phyloP scores from a whole-genome alignment of 2,888 invertebrate genomes.

The Beris morrisii region DNA sequence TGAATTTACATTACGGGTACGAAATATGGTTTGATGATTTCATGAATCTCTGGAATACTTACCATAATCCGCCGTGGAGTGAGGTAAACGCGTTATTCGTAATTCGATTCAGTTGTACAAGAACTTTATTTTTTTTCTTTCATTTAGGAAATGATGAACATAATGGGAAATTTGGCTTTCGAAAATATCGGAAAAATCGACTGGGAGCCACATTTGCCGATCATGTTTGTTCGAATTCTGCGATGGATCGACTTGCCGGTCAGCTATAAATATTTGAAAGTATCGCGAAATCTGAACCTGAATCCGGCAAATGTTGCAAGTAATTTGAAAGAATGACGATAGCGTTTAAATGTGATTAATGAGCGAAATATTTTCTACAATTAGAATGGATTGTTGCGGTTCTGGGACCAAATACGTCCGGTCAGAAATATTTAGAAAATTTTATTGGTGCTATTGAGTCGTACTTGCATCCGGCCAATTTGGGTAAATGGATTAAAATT shows the following conservation, averaged over 20 bases:
- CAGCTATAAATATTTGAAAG: conserved; percentile 68
- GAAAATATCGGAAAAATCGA: conserved; percentile 81
- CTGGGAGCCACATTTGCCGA: conserved; percentile 82
- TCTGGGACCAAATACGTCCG: conserved; percentile 68
- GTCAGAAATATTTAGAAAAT: conserved; percentile 73
- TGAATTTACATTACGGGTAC: conserved; percentile 68
- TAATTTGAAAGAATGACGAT: conserved; percentile 21
- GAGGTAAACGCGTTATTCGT: conserved; percentile 30
- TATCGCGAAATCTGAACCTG: conserved; percentile 60
- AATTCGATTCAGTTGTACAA: neutral
- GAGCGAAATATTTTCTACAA: conserved; percentile 4
- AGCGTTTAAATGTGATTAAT: neutral
- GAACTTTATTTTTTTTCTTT: conserved; percentile 40
- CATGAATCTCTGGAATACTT: conserved; percentile 75
- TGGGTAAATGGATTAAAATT: conserved; percentile 75
- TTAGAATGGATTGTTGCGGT: conserved; percentile 62
- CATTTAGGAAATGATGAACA: conserved; percentile 67
- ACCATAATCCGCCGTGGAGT: conserved; percentile 65
- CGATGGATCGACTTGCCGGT: conserved; percentile 79
- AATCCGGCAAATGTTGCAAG: conserved; percentile 38
- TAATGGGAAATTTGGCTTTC: conserved; percentile 73
- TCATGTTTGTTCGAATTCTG: conserved; percentile 73
- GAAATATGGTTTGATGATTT: conserved; percentile 80
- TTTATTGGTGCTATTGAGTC: conserved; percentile 82
- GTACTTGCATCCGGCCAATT: conserved; percentile 87